These are phyloP conservation scores for Mandrillus leucophaeus DNA, from an alignment of 2,113 vertebrate genomes.

Conservation along the genomic window DNA sequence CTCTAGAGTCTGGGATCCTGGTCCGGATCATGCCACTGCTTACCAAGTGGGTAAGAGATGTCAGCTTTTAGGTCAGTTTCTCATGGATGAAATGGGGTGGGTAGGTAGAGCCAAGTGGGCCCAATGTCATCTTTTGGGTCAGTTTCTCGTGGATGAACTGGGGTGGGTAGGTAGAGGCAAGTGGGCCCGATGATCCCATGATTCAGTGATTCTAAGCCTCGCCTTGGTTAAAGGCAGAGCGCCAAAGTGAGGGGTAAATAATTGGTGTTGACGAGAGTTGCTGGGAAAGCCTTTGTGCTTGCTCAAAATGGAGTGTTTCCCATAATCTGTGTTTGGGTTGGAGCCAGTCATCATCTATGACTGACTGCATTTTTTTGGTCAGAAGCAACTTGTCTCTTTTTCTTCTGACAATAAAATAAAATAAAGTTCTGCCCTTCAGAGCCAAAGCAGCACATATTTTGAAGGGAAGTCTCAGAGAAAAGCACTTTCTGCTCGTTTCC, in stretches of 20 bases:
- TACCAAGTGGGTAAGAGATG: not conserved
- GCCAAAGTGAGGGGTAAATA: not conserved
- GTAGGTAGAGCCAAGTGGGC: not conserved
- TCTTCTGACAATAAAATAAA: not conserved
- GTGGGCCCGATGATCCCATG: not conserved
- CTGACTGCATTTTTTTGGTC: not conserved
- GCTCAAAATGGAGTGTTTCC: not conserved
- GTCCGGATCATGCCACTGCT: too few species aligned
- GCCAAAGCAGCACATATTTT: not conserved
- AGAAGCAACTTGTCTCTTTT: slow-evolving; percentile 32
- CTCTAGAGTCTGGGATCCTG: not conserved
- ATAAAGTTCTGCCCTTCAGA: not conserved
- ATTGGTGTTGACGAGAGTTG: not conserved
- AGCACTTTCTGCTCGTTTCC: not conserved
- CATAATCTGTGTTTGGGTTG: not conserved
- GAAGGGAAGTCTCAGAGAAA: not conserved
- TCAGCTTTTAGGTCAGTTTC: not conserved
- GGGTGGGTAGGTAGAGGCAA: not conserved
- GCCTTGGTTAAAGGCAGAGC: not conserved
- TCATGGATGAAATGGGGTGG: not conserved
- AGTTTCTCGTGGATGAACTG: not conserved
- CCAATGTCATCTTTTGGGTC: not conserved
- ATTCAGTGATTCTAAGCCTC: not conserved
- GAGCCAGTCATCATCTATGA: not conserved
- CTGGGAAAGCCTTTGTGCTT: not conserved